Evolutionary conservation across 2,113 vertebrate species (phyloP).

Genomic region (Podiceps cristatus): DNA sequence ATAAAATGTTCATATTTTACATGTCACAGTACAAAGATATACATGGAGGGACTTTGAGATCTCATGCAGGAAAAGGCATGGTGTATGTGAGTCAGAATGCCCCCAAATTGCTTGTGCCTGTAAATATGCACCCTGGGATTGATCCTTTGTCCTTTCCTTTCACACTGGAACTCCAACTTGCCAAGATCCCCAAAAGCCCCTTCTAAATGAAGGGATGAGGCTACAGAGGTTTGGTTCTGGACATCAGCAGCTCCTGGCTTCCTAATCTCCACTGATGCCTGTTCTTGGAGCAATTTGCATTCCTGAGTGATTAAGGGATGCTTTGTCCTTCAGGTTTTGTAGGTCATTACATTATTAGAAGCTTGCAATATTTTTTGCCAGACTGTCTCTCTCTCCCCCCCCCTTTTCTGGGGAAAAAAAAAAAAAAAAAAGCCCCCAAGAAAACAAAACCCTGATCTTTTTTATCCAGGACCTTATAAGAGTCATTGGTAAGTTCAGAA

Average conservation of each 20-base stretch:
- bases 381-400: neutral
- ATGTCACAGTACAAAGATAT: neutral
- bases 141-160: neutral
- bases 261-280: neutral
- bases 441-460: neutral
- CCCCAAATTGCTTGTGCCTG: neutral
- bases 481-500: neutral
- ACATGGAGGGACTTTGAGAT: neutral
- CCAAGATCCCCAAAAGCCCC: neutral
- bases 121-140: neutral
- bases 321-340: conserved; percentile 51
- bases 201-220: neutral
- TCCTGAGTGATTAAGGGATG: conserved; percentile 6
- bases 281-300: conserved; percentile 23
- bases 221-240: conserved; percentile 4
- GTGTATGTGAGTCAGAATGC: neutral
- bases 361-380: conserved; percentile 41
- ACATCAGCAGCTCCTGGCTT: neutral
- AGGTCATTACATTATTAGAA: conserved; percentile 8
- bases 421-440: neutral
- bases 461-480: conserved; percentile 22
- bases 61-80: neutral
- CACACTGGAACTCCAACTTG: neutral
- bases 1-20: neutral
- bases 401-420: neutral